phyloP scores from a whole-genome alignment of 2,797 vertebrate species.

The Bryconaethiops microstoma region DNA sequence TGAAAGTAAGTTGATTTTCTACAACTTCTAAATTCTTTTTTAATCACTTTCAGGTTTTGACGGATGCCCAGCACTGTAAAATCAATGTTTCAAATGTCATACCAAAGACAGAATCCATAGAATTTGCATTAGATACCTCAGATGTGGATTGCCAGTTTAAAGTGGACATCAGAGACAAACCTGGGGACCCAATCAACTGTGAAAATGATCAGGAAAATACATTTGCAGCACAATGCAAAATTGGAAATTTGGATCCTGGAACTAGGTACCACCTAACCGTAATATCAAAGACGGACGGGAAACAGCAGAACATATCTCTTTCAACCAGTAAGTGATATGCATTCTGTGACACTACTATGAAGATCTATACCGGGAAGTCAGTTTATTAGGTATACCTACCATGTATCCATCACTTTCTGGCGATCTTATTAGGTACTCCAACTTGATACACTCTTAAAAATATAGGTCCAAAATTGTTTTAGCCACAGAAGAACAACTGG shows the following conservation, averaged over 20 bases:
- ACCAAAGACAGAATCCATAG: conserved; percentile 58
- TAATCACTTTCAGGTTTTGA: conserved; percentile 53
- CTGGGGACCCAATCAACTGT: conserved; percentile 30
- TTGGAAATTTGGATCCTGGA: conserved; percentile 65
- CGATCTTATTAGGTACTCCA: background rate
- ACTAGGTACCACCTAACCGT: conserved; percentile 68
- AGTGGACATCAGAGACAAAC: conserved; percentile 46
- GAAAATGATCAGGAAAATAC: conserved; percentile 4
- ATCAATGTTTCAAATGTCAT: conserved; percentile 44
- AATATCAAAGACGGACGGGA: conserved; percentile 48
- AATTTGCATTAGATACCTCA: conserved; percentile 54
- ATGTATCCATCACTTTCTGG: background rate
- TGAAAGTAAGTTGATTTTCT: background rate
- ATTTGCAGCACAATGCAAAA: conserved; percentile 23
- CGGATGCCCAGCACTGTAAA: conserved; percentile 59
- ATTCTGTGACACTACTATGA: background rate
- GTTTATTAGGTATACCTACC: background rate
- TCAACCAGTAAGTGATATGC: conserved; percentile 70
- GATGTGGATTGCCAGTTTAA: conserved; percentile 66
- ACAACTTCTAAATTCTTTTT: background rate
- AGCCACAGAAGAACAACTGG: no score
- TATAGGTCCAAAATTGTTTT: background rate
- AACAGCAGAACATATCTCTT: conserved; percentile 60
- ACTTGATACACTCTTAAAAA: background rate
- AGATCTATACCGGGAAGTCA: background rate